These are phyloP conservation scores for Cephus runcator DNA, from an alignment of 2,888 invertebrate species.

Conservation along the genomic window DNA sequence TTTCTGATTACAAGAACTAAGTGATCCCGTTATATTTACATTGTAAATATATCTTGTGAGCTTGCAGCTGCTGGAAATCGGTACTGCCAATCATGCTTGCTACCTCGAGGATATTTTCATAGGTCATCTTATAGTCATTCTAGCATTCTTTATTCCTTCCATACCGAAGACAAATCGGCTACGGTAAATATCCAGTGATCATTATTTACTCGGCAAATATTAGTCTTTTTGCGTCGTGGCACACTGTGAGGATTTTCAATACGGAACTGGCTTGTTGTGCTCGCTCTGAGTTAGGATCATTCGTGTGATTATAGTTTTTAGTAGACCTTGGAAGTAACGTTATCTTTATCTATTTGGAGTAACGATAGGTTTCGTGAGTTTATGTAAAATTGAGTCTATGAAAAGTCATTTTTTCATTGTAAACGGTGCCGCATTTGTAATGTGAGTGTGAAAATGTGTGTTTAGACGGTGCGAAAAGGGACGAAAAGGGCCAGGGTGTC, in stretches of 20 bases:
- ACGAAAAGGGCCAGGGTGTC: conserved; percentile 25
- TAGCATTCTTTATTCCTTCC: background rate
- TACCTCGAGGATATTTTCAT: background rate
- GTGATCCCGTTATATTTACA: background rate
- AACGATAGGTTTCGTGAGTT: background rate
- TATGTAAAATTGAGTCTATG: background rate
- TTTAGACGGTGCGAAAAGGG: background rate
- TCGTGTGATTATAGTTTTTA: background rate
- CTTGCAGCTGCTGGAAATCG: background rate
- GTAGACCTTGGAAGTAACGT: no score
- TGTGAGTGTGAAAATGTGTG: background rate
- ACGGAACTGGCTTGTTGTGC: background rate
- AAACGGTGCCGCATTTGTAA: conserved; percentile 15
- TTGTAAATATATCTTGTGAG: background rate
- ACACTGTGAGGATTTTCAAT: background rate
- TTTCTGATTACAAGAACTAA: background rate
- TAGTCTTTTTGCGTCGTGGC: background rate
- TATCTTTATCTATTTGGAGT: background rate
- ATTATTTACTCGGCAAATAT: background rate
- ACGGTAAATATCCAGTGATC: background rate
- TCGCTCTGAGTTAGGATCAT: background rate
- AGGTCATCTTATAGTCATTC: background rate
- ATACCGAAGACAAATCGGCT: background rate
- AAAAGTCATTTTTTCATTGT: conserved; percentile 40
- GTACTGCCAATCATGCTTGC: background rate